Percentiles rank a stretch among this genome's conserved stretches.
Evolutionary conservation across 2,797 vertebrate species (phyloP).

Genomic region (Bradypus variegatus): DNA sequence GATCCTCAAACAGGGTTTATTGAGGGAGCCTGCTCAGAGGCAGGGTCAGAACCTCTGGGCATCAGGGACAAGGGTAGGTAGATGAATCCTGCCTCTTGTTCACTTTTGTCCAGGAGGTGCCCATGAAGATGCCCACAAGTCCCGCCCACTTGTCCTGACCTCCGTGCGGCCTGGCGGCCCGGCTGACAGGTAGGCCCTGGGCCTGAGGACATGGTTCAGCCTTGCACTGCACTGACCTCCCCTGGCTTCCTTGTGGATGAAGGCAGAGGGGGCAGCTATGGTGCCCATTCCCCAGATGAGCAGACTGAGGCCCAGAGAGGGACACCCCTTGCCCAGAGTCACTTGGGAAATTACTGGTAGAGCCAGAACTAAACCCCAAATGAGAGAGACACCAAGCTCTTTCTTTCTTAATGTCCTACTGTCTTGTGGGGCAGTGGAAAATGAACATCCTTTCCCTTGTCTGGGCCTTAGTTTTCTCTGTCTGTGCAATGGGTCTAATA

Average conservation of each 20-base stretch:
- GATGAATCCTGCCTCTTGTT: conserved; percentile 44
- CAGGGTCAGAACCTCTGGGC: not conserved
- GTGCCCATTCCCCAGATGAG: not conserved
- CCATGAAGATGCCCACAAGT: conserved; percentile 94
- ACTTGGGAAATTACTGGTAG: not conserved
- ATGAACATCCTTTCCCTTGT: not conserved
- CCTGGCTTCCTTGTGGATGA: not conserved
- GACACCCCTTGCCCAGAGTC: not conserved
- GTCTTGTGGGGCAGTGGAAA: not conserved
- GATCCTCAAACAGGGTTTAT: not conserved
- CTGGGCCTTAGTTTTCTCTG: not conserved
- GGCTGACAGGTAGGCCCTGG: conserved; percentile 87
- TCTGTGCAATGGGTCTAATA: not conserved
- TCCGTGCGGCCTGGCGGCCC: conserved; percentile 92
- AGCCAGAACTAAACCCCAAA: not conserved
- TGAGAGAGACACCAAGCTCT: not conserved
- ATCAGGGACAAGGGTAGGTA: not conserved
- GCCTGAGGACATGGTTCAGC: not conserved
- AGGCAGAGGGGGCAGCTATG: not conserved
- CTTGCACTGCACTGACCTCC: accelerated
- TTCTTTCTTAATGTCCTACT: not conserved
- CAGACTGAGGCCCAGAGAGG: not conserved
- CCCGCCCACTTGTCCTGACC: conserved; percentile 90
- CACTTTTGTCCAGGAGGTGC: conserved; percentile 80
- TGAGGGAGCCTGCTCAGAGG: not conserved